Evolutionary conservation across 2,888 invertebrate genomes (phyloP).

Genomic region (Pantelozetes paolii): DNA sequence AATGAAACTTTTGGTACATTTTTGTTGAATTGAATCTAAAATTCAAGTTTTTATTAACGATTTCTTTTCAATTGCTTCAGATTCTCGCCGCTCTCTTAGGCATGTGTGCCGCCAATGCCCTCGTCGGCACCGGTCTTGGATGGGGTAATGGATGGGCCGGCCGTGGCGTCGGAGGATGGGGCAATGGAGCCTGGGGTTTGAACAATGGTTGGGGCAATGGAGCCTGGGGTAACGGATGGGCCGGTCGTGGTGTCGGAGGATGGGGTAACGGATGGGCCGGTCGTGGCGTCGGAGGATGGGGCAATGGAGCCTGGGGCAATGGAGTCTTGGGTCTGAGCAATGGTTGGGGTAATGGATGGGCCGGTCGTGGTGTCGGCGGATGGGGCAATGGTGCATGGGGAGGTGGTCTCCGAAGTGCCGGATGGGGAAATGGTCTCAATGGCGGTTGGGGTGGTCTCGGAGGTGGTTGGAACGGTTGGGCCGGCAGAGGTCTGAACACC

Average conservation of each 20-base stretch:
- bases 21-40: neutral
- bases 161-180: neutral
- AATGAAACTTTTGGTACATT: slow-evolving; percentile 26
- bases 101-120: no score
- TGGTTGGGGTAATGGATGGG: neutral
- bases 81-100: no score
- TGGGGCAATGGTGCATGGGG: neutral
- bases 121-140: neutral
- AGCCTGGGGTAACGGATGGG: neutral
- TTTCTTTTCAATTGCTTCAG: neutral
- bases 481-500: no score
- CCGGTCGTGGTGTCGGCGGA: neutral
- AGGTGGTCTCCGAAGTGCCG: neutral
- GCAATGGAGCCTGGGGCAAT: neutral
- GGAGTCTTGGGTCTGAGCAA: neutral
- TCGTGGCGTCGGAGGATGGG: neutral
- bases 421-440: neutral
- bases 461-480: slow-evolving; percentile 13
- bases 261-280: neutral
- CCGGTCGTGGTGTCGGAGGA: neutral
- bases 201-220: neutral
- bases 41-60: neutral
- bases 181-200: neutral
- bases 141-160: neutral
- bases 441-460: neutral